A percentile compares a stretch with the other conserved stretches of the same genome.
Evolutionary conservation across 2,888 invertebrate species (phyloP).

Genomic region (Nomada goodeniana): DNA sequence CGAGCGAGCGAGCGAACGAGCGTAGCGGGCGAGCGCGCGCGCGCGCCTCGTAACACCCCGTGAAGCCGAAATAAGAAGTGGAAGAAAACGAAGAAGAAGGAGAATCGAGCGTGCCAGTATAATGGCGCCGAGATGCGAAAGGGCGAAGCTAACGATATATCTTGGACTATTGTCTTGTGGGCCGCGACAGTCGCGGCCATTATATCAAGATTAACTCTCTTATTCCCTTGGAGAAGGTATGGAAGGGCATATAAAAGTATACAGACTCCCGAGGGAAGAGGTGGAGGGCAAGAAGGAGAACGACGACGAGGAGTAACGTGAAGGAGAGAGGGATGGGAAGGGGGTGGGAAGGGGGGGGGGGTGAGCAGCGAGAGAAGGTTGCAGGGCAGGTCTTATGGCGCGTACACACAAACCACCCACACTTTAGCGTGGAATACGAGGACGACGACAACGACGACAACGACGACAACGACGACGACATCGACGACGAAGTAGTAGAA

Average conservation of each 20-base stretch:
- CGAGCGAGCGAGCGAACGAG: not conserved
- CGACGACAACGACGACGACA: constrained; percentile 32
- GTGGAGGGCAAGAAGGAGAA: constrained; percentile 55
- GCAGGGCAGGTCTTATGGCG: constrained; percentile 76
- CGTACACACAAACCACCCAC: constrained; percentile 73
- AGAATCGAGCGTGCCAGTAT: constrained; percentile 76
- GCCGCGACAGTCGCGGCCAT: constrained; percentile 83
- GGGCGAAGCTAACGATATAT: constrained; percentile 83
- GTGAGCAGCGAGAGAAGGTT: constrained; percentile 46
- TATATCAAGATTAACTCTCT: constrained; percentile 84
- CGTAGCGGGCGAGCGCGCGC: constrained; percentile 10
- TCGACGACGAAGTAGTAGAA: constrained; percentile 38
- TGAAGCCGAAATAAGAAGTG: constrained; percentile 65
- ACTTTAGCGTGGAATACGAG: constrained; percentile 58
- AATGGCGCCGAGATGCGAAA: constrained; percentile 78
- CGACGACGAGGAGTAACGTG: constrained; percentile 32
- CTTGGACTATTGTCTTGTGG: constrained; percentile 83
- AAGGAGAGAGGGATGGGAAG: constrained; percentile 10
- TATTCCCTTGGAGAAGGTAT: constrained; percentile 77
- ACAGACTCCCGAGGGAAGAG: constrained; percentile 71
- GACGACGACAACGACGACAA: constrained; percentile 58
- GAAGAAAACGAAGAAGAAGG: constrained; percentile 60
- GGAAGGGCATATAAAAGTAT: constrained; percentile 75
- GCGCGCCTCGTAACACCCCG: constrained; percentile 70
- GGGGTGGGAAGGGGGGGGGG: constrained; percentile 29